phyloP scores from a whole-genome alignment of 1,140 invertebrate species.

The Eriosoma lanigerum region DNA sequence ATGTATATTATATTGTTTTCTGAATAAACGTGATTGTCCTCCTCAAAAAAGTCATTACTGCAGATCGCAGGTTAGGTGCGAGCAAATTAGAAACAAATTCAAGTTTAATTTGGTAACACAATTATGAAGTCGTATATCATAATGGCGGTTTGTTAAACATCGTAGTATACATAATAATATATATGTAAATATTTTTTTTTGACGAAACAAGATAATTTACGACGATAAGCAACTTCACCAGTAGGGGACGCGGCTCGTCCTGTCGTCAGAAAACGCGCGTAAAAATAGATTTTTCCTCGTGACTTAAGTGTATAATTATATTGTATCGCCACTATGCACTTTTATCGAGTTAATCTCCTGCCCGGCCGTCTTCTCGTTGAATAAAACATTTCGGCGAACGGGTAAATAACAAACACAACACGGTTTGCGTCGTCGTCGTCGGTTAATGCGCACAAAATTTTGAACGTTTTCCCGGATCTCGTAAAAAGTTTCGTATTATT shows the following conservation, averaged over 20 bases:
- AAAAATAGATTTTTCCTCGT: constrained; percentile 1
- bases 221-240: neutral
- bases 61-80: too few relatives aligned
- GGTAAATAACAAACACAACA: neutral
- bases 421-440: neutral
- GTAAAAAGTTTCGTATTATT: neutral
- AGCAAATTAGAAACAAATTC: neutral
- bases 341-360: constrained; percentile 2
- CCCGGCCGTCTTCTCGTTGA: neutral
- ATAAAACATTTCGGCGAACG: constrained; percentile 13
- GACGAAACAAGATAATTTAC: neutral
- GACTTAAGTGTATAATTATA: neutral
- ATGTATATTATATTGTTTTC: too few relatives aligned
- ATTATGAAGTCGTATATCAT: neutral
- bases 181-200: neutral
- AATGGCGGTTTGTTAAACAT: neutral
- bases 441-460: neutral
- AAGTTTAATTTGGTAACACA: neutral
- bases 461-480: neutral
- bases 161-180: too few relatives aligned
- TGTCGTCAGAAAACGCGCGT: neutral
- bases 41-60: too few relatives aligned
- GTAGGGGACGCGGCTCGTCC: neutral
- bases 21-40: too few relatives aligned
- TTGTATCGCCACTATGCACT: too few relatives aligned